Base-by-base conservation (phyloP, 2,113 vertebrate species). In the Zosterops japonicus region DNA sequence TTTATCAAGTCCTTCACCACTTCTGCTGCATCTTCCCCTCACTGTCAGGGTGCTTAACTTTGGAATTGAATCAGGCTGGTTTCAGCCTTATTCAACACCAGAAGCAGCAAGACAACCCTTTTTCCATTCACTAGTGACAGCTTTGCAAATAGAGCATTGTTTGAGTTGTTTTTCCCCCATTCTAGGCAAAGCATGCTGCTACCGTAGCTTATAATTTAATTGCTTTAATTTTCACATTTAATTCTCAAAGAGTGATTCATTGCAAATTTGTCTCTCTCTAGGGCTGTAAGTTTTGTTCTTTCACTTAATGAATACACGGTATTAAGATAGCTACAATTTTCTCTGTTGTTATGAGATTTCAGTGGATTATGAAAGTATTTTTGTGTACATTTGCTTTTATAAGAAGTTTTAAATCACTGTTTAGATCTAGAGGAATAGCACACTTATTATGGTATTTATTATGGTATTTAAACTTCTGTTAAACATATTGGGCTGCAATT, bases 161-260 rank as follows among this genome's bases (percentile, higher is more conserved):
- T 82, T 29, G n/a, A 47, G 63, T n/a, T 27, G 29, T 35, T 55
- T 41, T 61, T 23, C 9, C 4, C 8, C 9, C 11, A 41, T 36
- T 68, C n/a, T 24, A 42, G 14, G 35, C 17, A 83, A 14, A 49
- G 14, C 35, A 49, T 55, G 21, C 12, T 27, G 63, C 21, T 49
- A 20, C 17, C 72, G 22, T 56, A 72, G 47, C 55, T 95, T 22
- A 80, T 35, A 57, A 47, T 84, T 90, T 83, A 95, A 93, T 90
- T 96, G 50, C 27, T 87, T 68, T 95, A 75, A 95, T 91, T 94
- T 93, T 56, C 74, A 95, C 77, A 87, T 91, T 68, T 87, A 89
- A 92, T 94, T 93, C 70, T 78, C 74, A 89, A 90, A 63, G 61
- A 94, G 92, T 89, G 69, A 89, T 91, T 95, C 36, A 92, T 85